Conservation (phyloP, 2,797 vertebrate species). For the Rhinella marina region DNA sequence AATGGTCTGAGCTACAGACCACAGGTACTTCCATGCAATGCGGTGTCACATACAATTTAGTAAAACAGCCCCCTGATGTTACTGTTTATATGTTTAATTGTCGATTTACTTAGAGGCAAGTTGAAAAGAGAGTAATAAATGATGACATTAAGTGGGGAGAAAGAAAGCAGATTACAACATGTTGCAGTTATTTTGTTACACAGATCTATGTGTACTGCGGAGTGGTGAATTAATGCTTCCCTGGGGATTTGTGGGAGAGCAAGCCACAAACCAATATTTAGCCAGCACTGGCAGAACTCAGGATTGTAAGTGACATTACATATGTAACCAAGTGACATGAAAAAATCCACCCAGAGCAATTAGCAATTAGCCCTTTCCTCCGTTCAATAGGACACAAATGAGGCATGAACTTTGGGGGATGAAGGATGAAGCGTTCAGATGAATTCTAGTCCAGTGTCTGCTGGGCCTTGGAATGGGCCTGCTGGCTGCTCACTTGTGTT, state of each 20-base stretch:
- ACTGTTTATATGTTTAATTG: constrained; percentile 31
- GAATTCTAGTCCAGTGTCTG: constrained; percentile 73
- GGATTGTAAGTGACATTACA: constrained; percentile 51
- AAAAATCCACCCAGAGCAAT: constrained; percentile 66
- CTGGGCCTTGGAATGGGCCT: constrained; percentile 73
- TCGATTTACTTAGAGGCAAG: background rate
- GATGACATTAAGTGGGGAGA: constrained; percentile 50
- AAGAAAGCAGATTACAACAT: constrained; percentile 58
- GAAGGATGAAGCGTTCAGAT: constrained; percentile 38
- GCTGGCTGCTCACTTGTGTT: constrained; percentile 77
- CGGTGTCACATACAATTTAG: constrained; percentile 7
- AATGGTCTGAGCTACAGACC: background rate
- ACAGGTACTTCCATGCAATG: background rate
- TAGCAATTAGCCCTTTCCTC: constrained; percentile 68
- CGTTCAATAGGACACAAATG: constrained; percentile 64
- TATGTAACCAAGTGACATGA: constrained; percentile 59
- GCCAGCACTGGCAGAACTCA: constrained; percentile 2
- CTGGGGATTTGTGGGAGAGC: constrained; percentile 39
- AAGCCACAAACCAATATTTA: constrained; percentile 41
- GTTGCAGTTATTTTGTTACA: constrained; percentile 52
- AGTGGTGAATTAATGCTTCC: constrained; percentile 47
- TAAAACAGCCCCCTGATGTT: background rate
- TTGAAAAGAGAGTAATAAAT: constrained; percentile 38
- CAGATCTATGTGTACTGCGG: constrained; percentile 41
- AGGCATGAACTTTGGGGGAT: constrained; percentile 56